These are phyloP conservation scores for Caenorhabditis sp. DNA, from an alignment of 2,888 invertebrate species.

Conservation along the genomic window DNA sequence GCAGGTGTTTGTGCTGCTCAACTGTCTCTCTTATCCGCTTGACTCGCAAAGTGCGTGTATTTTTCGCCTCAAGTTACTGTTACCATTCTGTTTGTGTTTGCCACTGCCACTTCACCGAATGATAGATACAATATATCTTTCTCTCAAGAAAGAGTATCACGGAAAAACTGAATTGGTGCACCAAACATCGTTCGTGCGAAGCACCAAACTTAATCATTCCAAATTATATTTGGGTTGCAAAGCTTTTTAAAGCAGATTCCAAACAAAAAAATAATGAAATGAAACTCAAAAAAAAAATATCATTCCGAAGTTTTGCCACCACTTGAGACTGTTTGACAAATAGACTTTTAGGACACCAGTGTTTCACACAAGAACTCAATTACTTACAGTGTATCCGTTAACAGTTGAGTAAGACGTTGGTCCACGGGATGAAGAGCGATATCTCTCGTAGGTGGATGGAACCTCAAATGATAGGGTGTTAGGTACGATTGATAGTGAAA, in stretches of 20 bases:
- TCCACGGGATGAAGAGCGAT: slow-evolving; percentile 78
- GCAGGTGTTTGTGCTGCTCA: slow-evolving; percentile 54
- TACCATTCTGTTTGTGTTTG: slow-evolving; percentile 46
- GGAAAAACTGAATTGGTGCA: slow-evolving; percentile 24
- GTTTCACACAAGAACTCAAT: slow-evolving; percentile 44
- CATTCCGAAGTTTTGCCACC: slow-evolving; percentile 26
- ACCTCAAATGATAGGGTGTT: slow-evolving; percentile 68
- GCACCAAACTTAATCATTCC: neutral
- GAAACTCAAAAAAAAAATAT: slow-evolving; percentile 32
- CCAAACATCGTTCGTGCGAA: slow-evolving; percentile 21
- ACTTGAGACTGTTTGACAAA: slow-evolving; percentile 43
- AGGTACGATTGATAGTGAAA: neutral
- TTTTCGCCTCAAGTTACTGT: slow-evolving; percentile 60
- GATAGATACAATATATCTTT: slow-evolving; percentile 59
- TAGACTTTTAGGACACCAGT: slow-evolving; percentile 46
- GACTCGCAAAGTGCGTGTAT: slow-evolving; percentile 67
- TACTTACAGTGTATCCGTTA: slow-evolving; percentile 80
- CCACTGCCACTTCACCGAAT: slow-evolving; percentile 52
- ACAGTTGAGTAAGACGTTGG: slow-evolving; percentile 74
- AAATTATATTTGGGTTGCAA: neutral
- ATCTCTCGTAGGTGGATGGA: slow-evolving; percentile 80
- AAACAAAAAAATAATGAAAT: too few relatives aligned
- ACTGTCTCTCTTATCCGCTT: slow-evolving; percentile 18
- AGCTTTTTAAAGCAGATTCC: neutral
- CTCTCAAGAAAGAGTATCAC: slow-evolving; percentile 9